phyloP scores from a whole-genome alignment of 2,888 invertebrate genomes.

The Plebejus anna region DNA sequence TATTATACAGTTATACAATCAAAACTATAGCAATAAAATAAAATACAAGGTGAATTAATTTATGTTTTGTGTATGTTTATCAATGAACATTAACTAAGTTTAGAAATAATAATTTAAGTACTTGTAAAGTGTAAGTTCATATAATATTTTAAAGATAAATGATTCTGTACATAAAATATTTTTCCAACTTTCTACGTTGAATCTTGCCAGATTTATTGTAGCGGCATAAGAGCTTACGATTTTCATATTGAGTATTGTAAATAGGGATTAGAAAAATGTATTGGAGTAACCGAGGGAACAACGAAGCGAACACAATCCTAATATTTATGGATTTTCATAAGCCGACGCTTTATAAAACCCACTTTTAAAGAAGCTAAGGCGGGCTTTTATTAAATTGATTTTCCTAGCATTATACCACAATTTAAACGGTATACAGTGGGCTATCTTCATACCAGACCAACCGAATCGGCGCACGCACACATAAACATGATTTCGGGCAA shows the following conservation, averaged over 20 bases:
- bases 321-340: constrained; percentile 30
- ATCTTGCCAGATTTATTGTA: not conserved
- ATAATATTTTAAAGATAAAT: too few relatives aligned
- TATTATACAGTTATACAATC: too few relatives aligned
- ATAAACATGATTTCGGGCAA: too few relatives aligned
- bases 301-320: constrained; percentile 18
- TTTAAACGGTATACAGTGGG: not conserved
- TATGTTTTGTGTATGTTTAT: too few relatives aligned
- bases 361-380: constrained; percentile 11
- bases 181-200: not conserved
- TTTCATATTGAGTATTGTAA: not conserved
- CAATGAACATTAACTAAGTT: too few relatives aligned
- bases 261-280: constrained; percentile 13
- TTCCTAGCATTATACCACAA: not conserved
- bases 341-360: constrained; percentile 18
- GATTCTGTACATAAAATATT: not conserved
- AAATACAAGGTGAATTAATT: too few relatives aligned
- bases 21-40: too few relatives aligned
- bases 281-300: not conserved
- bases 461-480: too few relatives aligned
- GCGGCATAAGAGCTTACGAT: not conserved
- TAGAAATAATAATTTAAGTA: too few relatives aligned
- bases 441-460: too few relatives aligned
- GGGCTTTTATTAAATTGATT: constrained; percentile 10
- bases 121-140: too few relatives aligned